A percentile compares a stretch with the other conserved stretches of the same genome.
Conservation (phyloP, 2,888 invertebrate genomes). For the Empis stercorea region DNA sequence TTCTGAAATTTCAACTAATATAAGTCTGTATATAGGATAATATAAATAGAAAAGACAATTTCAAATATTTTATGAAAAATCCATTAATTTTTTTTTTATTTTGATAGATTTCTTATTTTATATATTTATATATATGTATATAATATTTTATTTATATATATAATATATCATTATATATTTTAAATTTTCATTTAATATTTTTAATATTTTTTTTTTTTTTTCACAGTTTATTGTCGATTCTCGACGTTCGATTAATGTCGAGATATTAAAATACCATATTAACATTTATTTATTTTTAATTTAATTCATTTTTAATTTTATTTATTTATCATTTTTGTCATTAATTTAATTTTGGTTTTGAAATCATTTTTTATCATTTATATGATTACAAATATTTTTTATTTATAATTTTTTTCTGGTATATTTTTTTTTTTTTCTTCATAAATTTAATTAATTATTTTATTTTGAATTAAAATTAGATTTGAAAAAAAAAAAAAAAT, state of each 20-base stretch:
- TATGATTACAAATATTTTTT: background rate
- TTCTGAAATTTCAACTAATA: too few relatives aligned
- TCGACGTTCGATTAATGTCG: constrained; percentile 36
- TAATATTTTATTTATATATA: background rate
- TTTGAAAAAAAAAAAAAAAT: too few relatives aligned
- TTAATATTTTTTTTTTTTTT: constrained; percentile 28
- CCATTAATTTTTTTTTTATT: constrained; percentile 1
- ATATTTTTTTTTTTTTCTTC: background rate
- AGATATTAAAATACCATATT: constrained; percentile 30
- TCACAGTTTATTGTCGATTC: constrained; percentile 39
- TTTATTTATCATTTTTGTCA: background rate
- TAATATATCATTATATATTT: background rate
- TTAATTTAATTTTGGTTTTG: too few relatives aligned
- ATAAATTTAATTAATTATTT: background rate
- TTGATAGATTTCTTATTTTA: background rate
- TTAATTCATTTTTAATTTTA: constrained; percentile 2
- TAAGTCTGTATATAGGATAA: too few relatives aligned
- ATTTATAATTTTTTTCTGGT: background rate
- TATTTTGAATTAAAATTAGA: background rate
- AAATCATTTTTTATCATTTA: too few relatives aligned
- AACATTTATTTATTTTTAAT: background rate
- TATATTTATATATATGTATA: background rate
- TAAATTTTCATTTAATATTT: background rate
- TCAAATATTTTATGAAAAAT: constrained; percentile 1
- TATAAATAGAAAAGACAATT: background rate